These are phyloP conservation scores for Telmatochromis brachygnathus DNA, from an alignment of 2,113 vertebrate genomes.

Conservation along the genomic window DNA sequence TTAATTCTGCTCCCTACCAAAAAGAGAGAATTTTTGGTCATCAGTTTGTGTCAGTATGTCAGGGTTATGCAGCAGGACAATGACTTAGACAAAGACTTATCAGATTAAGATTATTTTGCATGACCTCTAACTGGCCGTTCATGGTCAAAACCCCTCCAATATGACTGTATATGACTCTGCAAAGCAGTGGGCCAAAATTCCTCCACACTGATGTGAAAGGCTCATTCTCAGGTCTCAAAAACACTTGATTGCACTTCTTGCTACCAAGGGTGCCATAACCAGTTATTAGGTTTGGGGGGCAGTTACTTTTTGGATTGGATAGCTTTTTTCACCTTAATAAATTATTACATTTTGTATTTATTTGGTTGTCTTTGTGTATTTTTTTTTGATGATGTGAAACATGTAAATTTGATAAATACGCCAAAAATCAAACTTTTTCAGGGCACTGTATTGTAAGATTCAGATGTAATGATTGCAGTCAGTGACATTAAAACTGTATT, in stretches of 20 bases:
- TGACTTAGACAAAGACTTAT: background rate
- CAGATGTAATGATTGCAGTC: background rate
- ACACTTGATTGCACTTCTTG: background rate
- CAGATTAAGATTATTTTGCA: background rate
- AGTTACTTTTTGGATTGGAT: background rate
- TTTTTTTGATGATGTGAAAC: background rate
- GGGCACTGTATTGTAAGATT: background rate
- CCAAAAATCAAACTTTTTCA: background rate
- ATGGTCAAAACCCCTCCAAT: background rate
- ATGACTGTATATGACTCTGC: background rate
- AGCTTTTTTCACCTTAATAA: background rate
- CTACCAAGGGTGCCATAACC: background rate
- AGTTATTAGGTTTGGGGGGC: background rate
- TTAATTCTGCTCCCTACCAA: background rate
- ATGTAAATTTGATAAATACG: background rate
- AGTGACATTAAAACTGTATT: background rate
- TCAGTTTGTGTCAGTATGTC: background rate
- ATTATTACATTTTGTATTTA: background rate
- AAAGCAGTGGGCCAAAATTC: background rate
- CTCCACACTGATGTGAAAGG: background rate
- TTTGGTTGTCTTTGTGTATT: background rate
- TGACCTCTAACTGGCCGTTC: background rate
- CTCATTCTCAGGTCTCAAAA: background rate
- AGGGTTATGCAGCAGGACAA: background rate
- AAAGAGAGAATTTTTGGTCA: background rate